phyloP scores from a whole-genome alignment of 2,888 invertebrate genomes.

The Oxytorus armatus region DNA sequence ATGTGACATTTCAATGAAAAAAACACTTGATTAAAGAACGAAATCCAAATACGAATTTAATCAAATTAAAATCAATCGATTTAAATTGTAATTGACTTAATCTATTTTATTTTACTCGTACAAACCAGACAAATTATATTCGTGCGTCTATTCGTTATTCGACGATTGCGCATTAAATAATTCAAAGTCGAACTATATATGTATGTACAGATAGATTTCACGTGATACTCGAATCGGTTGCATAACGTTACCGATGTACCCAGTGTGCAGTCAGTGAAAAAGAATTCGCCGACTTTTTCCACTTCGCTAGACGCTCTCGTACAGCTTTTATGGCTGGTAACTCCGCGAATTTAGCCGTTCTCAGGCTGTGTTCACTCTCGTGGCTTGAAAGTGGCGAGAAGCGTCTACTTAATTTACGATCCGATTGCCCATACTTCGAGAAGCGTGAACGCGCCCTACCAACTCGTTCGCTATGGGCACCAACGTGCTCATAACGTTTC shows the following conservation, averaged over 20 bases:
- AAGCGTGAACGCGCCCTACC: slow-evolving; percentile 29
- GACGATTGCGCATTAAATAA: neutral
- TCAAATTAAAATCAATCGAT: no score
- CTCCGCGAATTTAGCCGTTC: slow-evolving; percentile 71
- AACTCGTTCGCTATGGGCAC: slow-evolving; percentile 7
- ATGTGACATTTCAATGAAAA: no score
- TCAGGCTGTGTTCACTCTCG: slow-evolving; percentile 41
- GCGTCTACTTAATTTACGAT: slow-evolving; percentile 73
- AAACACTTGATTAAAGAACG: no score
- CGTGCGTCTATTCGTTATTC: neutral
- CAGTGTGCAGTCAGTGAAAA: slow-evolving; percentile 11
- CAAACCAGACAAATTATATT: no score
- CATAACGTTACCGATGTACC: slow-evolving; percentile 1
- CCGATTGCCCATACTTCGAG: slow-evolving; percentile 41
- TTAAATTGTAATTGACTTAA: no score
- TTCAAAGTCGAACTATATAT: neutral
- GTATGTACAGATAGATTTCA: neutral
- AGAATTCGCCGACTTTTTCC: slow-evolving; percentile 8
- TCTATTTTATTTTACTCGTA: no score
- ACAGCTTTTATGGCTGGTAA: slow-evolving; percentile 66
- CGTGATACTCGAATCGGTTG: neutral
- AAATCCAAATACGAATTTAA: no score
- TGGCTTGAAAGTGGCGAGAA: slow-evolving; percentile 27
- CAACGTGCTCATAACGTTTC: slow-evolving; percentile 35
- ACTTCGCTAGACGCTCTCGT: slow-evolving; percentile 26